Evolutionary conservation across 2,797 vertebrate species (phyloP).

Genomic region (Enteromius treurensis): DNA sequence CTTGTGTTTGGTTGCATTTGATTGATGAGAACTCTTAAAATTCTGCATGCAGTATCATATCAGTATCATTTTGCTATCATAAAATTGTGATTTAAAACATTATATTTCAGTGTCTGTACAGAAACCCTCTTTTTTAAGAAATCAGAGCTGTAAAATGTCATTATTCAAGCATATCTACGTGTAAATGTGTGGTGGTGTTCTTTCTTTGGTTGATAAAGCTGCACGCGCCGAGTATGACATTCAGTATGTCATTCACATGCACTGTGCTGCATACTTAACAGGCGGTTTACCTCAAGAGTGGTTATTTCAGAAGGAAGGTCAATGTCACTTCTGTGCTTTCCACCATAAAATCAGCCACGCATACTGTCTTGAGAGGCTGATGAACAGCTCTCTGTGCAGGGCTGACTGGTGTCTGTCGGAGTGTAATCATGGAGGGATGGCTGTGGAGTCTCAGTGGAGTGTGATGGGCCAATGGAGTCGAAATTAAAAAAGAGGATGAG

Average conservation of each 20-base stretch:
- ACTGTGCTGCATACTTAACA: constrained; percentile 47
- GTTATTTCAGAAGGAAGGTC: constrained; percentile 48
- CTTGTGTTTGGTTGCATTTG: constrained; percentile 8
- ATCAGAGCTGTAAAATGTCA: neutral
- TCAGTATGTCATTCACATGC: constrained; percentile 50
- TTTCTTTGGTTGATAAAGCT: constrained; percentile 11
- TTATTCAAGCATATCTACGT: neutral
- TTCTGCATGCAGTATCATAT: neutral
- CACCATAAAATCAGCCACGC: constrained; percentile 51
- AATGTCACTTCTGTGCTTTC: constrained; percentile 44
- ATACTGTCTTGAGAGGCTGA: constrained; percentile 40
- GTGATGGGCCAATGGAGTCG: constrained; percentile 34
- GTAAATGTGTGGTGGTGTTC: neutral
- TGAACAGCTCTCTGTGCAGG: constrained; percentile 42
- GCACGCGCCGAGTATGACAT: constrained; percentile 36
- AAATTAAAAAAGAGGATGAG: constrained; percentile 46
- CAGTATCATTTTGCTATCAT: neutral
- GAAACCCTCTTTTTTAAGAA: neutral
- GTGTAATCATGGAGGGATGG: constrained; percentile 49
- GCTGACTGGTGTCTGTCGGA: constrained; percentile 30
- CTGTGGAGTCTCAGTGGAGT: constrained; percentile 18
- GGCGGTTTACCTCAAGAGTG: constrained; percentile 42
- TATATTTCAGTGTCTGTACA: neutral
- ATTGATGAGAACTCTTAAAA: neutral
- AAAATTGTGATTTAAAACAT: neutral